These are phyloP conservation scores for Mythimna pallens DNA, from an alignment of 2,888 invertebrate genomes.

Conservation along the genomic window DNA sequence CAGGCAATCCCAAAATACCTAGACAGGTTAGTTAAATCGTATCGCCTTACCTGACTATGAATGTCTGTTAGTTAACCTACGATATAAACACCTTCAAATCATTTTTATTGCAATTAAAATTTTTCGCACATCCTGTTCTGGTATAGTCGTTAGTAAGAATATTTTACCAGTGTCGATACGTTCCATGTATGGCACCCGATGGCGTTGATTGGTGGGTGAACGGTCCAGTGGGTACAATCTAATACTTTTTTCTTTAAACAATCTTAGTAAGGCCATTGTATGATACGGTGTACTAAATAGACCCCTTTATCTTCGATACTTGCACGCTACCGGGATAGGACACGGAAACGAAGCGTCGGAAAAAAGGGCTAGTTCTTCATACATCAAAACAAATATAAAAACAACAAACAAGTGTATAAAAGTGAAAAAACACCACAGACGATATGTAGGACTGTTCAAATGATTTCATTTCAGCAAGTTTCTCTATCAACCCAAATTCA, in stretches of 20 bases:
- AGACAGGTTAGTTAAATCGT: conserved; percentile 1
- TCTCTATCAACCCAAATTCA: conserved; percentile 87
- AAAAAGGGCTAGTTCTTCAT: not conserved
- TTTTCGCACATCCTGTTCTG: conserved; percentile 7
- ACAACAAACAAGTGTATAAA: conserved; percentile 47
- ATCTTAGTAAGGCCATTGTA: too few species aligned
- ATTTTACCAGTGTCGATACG: too few species aligned
- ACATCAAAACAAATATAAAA: not conserved
- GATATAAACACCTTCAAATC: not conserved
- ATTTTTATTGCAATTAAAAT: not conserved
- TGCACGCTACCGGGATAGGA: not conserved
- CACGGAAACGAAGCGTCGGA: not conserved
- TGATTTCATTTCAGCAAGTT: conserved; percentile 88
- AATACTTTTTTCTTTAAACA: too few species aligned
- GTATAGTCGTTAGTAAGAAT: not conserved
- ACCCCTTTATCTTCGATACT: not conserved
- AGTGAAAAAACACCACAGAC: conserved; percentile 34
- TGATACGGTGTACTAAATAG: too few species aligned
- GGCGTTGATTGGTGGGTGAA: too few species aligned
- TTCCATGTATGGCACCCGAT: too few species aligned
- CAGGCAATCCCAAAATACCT: conserved; percentile 17
- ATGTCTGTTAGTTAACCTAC: not conserved
- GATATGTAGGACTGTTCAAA: conserved; percentile 73
- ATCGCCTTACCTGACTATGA: not conserved
- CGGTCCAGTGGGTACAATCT: too few species aligned